Percentiles rank a stretch among this genome's conserved stretches.
Evolutionary conservation across 2,113 vertebrate genomes (phyloP).

Genomic region (Vulpes ferrilata): DNA sequence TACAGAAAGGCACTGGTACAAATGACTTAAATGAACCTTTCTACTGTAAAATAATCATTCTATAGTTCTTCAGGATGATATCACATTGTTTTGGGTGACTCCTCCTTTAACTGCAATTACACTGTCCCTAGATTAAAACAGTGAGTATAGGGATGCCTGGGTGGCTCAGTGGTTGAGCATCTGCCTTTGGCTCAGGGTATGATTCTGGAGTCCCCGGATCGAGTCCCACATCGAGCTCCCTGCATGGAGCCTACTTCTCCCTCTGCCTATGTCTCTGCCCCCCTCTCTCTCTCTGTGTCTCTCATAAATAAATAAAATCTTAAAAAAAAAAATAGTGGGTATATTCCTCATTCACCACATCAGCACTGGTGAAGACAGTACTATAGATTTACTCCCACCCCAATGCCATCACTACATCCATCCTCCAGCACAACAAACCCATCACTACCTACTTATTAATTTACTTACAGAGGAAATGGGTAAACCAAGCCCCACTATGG

Average conservation of each 20-base stretch:
- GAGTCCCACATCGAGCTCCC: too few relatives aligned
- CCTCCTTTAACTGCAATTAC: background rate
- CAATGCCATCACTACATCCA: slow-evolving; percentile 32
- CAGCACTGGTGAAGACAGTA: background rate
- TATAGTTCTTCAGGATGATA: background rate
- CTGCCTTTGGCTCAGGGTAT: too few relatives aligned
- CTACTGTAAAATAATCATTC: background rate
- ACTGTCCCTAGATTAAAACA: background rate
- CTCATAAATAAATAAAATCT: too few relatives aligned
- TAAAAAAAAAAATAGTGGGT: background rate
- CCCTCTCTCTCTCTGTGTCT: too few relatives aligned
- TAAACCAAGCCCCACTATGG: slow-evolving; percentile 95
- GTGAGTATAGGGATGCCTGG: background rate
- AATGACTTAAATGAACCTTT: background rate
- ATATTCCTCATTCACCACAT: background rate
- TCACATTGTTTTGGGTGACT: background rate
- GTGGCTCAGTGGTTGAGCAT: too few relatives aligned
- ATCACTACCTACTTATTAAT: slow-evolving; percentile 83
- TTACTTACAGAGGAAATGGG: slow-evolving; percentile 99
- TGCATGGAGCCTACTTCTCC: too few relatives aligned
- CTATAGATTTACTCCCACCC: slow-evolving; percentile 47
- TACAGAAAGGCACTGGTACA: background rate
- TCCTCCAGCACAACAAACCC: slow-evolving; percentile 72
- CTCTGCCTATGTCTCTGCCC: too few relatives aligned
- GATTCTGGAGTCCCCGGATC: too few relatives aligned